Evolutionary conservation across 2,888 invertebrate genomes (phyloP), one percentile per base, ranked within the genome.

Genomic region (Lasius fuliginosus): DNA sequence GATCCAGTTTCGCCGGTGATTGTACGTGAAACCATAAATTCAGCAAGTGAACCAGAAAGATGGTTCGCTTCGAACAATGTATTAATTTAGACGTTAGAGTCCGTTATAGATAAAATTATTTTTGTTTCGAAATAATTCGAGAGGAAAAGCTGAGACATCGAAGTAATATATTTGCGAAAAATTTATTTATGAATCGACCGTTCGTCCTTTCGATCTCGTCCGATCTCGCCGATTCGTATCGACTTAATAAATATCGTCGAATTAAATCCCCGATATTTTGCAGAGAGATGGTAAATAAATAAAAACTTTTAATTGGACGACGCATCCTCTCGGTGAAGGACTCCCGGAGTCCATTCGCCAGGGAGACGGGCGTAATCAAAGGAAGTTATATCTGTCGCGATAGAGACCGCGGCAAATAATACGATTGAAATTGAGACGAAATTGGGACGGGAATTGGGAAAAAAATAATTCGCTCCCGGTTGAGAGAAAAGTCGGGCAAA

Each of bases 301-400:
- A 81, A 60, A 81, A 81, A 81, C 33, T 81, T 81, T 81, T 81
- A 73, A 81, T 81, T 81, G 79, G 46, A 81, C 36, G 30, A 73
- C 53, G 33, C 46, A 60, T 60, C 33, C 79, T 68, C 42, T 71
- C 60, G 42, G 42, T 33, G n/a, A 79, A 53, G 56, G 56, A 60
- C 58, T 71, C 18, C 18, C 27, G 9, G 46, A 23, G 18, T 33
- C 46, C 60, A 36, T 81, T 60, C 79, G 79, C 60, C 33, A 60
- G 74, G 60, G 79, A 73, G 23, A 23, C n/a, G 18, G 12, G 36
- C 58, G 60, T 81, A 81, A 81, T 81, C 60, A 81, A 81, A 73
- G 36, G 74, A 81, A 81, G 79, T 73, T 81, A 81, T 81, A 81
- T 73, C 79, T 33, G 9, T 36, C 27, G 27, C 60, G 60, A 73